phyloP scores from a whole-genome alignment of 2,888 invertebrate genomes.

The Drosophila recens region DNA sequence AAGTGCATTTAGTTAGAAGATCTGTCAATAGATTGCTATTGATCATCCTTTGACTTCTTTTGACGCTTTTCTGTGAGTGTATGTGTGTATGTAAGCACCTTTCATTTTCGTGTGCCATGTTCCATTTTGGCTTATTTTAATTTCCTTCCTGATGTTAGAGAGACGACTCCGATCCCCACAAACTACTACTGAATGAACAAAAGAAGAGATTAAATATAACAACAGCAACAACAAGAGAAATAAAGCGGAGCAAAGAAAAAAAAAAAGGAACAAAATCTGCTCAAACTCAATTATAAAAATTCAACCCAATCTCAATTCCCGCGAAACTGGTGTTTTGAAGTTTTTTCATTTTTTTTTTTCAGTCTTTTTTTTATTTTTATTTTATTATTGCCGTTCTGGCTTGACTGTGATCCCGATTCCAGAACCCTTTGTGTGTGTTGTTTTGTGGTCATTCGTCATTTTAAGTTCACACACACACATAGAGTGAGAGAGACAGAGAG shows the following conservation, averaged over 20 bases:
- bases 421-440: conserved; percentile 57
- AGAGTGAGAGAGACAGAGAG: not conserved
- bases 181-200: conserved; percentile 35
- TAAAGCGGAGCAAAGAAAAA: conserved; percentile 15
- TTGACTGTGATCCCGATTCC: conserved; percentile 67
- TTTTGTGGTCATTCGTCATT: conserved; percentile 78
- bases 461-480: conserved; percentile 60
- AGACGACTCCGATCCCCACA: conserved; percentile 24
- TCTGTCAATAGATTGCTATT: not conserved
- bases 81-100: conserved; percentile 10
- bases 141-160: conserved; percentile 46
- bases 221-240: conserved; percentile 9
- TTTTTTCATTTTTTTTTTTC: conserved; percentile 11
- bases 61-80: conserved; percentile 5
- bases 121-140: conserved; percentile 41
- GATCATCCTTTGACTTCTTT: not conserved
- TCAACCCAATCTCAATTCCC: conserved; percentile 79
- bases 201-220: conserved; percentile 57
- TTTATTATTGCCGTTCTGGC: conserved; percentile 65
- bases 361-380: not conserved
- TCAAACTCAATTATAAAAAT: conserved; percentile 77
- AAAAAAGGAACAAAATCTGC: conserved; percentile 47
- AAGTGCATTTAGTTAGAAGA: not conserved
- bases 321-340: conserved; percentile 70
- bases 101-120: conserved; percentile 29